phyloP scores from a whole-genome alignment of 2,113 vertebrate species.

The Rousettus leschenaultii region DNA sequence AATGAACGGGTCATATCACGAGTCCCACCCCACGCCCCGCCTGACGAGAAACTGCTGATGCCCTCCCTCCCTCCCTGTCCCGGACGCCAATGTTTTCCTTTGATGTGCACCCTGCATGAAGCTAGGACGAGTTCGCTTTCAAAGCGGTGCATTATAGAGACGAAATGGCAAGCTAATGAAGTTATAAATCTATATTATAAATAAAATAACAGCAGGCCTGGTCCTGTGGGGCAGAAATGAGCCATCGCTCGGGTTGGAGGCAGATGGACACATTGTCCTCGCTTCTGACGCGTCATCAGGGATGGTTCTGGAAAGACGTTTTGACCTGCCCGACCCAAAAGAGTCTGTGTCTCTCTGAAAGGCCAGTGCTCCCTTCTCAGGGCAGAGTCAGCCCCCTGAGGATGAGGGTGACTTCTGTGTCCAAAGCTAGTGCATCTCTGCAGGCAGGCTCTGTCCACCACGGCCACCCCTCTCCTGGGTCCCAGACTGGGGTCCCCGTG shows the following conservation, averaged over 20 bases:
- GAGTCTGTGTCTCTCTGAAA: background rate
- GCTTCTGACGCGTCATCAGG: background rate
- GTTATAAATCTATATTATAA: background rate
- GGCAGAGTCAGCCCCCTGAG: background rate
- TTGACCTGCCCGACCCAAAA: background rate
- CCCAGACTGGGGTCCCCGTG: background rate
- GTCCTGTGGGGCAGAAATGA: background rate
- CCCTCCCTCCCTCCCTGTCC: background rate
- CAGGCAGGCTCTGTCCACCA: constrained; percentile 39
- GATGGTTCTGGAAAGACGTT: background rate
- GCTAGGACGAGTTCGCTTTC: constrained; percentile 14
- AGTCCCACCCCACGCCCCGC: background rate
- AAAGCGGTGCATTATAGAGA: constrained; percentile 36
- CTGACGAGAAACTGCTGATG: background rate
- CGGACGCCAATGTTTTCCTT: background rate
- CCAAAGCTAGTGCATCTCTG: background rate
- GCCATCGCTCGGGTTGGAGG: background rate
- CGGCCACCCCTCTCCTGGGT: constrained; percentile 42
- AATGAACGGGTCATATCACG: background rate
- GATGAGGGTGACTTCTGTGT: background rate
- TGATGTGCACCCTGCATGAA: constrained; percentile 26
- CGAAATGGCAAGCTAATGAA: constrained; percentile 41
- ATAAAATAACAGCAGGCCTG: background rate
- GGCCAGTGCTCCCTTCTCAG: background rate
- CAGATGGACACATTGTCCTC: background rate